A percentile compares a stretch with the other conserved stretches of the same genome.
Evolutionary conservation across 2,888 invertebrate genomes (phyloP).

Genomic region (Pomacea canaliculata): DNA sequence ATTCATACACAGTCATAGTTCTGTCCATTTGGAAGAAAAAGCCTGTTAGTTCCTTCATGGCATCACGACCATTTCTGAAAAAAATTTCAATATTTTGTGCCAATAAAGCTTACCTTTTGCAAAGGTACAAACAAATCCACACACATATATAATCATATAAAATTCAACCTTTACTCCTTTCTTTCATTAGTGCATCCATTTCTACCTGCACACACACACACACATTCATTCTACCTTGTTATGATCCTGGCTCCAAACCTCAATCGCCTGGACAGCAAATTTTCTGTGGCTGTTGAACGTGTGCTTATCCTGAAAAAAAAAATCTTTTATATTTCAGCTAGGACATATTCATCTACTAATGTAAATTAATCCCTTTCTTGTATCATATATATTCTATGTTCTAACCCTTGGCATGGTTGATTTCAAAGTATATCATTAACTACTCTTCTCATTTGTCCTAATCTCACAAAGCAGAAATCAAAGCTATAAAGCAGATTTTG

Average conservation of each 20-base stretch:
- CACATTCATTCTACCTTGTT: slow-evolving; percentile 50
- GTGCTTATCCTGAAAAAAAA: slow-evolving; percentile 57
- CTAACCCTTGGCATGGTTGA: too few relatives aligned
- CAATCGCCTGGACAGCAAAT: slow-evolving; percentile 64
- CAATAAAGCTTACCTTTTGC: too few relatives aligned
- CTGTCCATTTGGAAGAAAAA: slow-evolving; percentile 68
- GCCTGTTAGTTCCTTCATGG: slow-evolving; percentile 67
- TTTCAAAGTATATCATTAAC: too few relatives aligned
- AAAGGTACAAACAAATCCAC: not conserved
- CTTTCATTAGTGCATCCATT: not conserved
- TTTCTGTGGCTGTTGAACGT: slow-evolving; percentile 64
- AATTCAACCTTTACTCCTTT: not conserved
- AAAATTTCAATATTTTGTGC: not conserved
- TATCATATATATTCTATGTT: too few relatives aligned
- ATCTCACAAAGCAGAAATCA: too few relatives aligned
- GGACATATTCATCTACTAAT: too few relatives aligned
- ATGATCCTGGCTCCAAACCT: slow-evolving; percentile 67
- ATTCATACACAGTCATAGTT: slow-evolving; percentile 68
- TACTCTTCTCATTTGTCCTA: too few relatives aligned
- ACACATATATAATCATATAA: not conserved
- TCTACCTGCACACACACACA: not conserved
- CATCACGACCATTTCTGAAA: slow-evolving; percentile 66
- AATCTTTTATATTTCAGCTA: not conserved
- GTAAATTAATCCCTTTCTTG: too few relatives aligned
- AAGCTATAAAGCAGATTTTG: too few relatives aligned